phyloP scores from a whole-genome alignment of 1,140 invertebrate species.

The Drosophila grimshawi region DNA sequence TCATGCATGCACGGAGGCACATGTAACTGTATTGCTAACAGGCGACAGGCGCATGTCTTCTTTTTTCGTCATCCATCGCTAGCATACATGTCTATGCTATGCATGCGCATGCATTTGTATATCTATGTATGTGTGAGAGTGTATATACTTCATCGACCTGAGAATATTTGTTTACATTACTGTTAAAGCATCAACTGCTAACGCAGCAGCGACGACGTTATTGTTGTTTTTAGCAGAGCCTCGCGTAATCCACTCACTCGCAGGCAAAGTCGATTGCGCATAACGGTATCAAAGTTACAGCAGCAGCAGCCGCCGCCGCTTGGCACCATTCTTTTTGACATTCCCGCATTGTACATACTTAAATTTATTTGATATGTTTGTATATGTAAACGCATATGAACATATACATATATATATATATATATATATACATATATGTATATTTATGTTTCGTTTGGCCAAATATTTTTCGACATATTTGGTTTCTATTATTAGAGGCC shows the following conservation, averaged over 20 bases:
- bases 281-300: constrained; percentile 41
- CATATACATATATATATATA: constrained; percentile 17
- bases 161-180: constrained; percentile 57
- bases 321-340: constrained; percentile 36
- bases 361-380: background rate
- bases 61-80: background rate
- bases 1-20: background rate
- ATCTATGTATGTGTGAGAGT: constrained; percentile 20
- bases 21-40: background rate
- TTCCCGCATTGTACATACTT: constrained; percentile 12
- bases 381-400: constrained; percentile 27
- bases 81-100: background rate
- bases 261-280: constrained; percentile 49
- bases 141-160: background rate
- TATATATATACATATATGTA: constrained; percentile 34
- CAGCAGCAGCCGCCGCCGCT: constrained; percentile 9
- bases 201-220: background rate
- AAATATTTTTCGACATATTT: constrained; percentile 67
- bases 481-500: constrained; percentile 61
- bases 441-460: constrained; percentile 60
- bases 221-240: constrained; percentile 6
- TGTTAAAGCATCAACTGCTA: constrained; percentile 30
- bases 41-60: constrained; percentile 5
- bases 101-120: constrained; percentile 21
- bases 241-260: background rate